Evolutionary conservation across 2,888 invertebrate species (phyloP).

Genomic region (Hydroisotoma schaefferi): DNA sequence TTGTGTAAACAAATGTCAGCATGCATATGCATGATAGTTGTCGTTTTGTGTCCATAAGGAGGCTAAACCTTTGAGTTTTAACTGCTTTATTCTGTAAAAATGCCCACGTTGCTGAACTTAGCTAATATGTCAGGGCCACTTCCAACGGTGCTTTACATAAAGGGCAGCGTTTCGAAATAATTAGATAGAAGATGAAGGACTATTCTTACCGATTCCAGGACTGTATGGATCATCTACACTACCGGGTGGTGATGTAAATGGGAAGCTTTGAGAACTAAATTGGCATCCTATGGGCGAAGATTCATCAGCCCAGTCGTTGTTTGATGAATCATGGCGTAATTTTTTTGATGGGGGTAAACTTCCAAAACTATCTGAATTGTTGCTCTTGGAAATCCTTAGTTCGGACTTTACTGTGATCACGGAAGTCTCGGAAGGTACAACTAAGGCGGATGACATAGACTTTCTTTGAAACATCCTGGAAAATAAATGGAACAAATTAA

Average conservation of each 20-base stretch:
- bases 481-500: constrained; percentile 11
- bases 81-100: no score
- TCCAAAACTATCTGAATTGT: constrained; percentile 33
- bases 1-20: no score
- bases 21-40: no score
- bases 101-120: no score
- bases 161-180: background rate
- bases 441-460: constrained; percentile 38
- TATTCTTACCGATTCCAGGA: constrained; percentile 37
- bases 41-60: no score
- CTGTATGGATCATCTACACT: constrained; percentile 45
- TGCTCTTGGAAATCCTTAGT: constrained; percentile 25
- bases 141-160: no score
- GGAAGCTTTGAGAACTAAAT: constrained; percentile 41
- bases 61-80: no score
- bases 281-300: constrained; percentile 36
- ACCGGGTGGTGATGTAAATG: constrained; percentile 40
- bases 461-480: constrained; percentile 43
- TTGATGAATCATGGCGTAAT: constrained; percentile 44
- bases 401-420: constrained; percentile 43
- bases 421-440: constrained; percentile 38
- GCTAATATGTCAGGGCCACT: no score
- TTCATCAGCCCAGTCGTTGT: constrained; percentile 44
- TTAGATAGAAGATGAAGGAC: background rate
- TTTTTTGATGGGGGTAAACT: constrained; percentile 42